phyloP scores from a whole-genome alignment of 2,797 vertebrate species.

The Echeneis naucrates region DNA sequence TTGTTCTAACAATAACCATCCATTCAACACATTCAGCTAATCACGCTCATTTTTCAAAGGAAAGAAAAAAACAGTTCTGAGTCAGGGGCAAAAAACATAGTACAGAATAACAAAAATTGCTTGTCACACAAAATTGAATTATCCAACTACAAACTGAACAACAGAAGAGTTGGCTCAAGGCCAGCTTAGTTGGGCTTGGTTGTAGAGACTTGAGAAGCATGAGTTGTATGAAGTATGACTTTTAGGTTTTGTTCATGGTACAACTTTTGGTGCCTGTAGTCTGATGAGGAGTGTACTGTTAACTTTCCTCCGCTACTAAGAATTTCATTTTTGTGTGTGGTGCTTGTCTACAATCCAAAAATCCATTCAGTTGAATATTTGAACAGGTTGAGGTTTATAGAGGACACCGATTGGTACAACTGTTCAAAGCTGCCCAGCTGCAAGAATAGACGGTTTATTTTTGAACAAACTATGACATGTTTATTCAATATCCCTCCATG shows the following conservation, averaged over 20 bases:
- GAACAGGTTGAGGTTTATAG: constrained; percentile 57
- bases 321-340: too few relatives aligned
- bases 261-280: neutral
- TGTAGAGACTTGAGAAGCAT: neutral
- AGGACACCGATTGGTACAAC: constrained; percentile 25
- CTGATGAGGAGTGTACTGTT: neutral
- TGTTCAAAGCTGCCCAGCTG: constrained; percentile 29
- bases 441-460: constrained; percentile 58
- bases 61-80: constrained; percentile 14
- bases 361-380: constrained; percentile 46
- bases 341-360: constrained; percentile 8
- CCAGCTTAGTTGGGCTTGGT: too few relatives aligned
- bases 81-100: constrained; percentile 11
- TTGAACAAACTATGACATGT: constrained; percentile 62
- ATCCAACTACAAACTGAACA: constrained; percentile 30
- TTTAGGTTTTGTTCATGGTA: neutral
- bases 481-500: constrained; percentile 72
- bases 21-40: constrained; percentile 47
- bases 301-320: neutral
- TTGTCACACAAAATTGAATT: constrained; percentile 23
- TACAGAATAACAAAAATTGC: constrained; percentile 23
- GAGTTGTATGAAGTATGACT: too few relatives aligned
- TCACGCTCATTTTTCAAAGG: constrained; percentile 60
- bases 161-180: too few relatives aligned
- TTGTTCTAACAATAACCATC: constrained; percentile 41